phyloP scores from a whole-genome alignment of 2,113 vertebrate species.

The Xenus cinereus region DNA sequence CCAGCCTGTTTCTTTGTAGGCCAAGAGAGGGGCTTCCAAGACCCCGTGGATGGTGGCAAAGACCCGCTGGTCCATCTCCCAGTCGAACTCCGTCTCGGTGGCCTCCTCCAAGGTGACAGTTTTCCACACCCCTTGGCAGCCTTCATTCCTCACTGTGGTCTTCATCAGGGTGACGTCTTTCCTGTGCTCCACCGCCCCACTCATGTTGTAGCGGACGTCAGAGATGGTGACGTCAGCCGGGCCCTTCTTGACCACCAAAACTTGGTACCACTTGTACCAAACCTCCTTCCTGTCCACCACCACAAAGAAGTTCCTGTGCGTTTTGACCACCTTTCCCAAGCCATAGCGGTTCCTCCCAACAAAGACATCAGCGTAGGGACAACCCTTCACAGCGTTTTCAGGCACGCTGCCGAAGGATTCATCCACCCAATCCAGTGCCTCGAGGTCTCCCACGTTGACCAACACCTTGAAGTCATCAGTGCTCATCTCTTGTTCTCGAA shows the following conservation, averaged over 20 bases:
- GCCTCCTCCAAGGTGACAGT: background rate
- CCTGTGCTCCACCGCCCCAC: accelerated
- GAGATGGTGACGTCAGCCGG: background rate
- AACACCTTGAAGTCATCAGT: accelerated
- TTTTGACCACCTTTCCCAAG: background rate
- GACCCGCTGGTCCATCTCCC: background rate
- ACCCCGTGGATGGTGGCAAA: accelerated
- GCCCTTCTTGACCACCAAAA: background rate
- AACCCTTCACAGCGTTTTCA: accelerated
- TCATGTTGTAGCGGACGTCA: accelerated
- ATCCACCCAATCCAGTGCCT: background rate
- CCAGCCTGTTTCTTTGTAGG: background rate
- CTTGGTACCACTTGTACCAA: conserved; percentile 10
- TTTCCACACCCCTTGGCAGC: accelerated
- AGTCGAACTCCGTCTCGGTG: background rate
- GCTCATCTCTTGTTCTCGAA: accelerated
- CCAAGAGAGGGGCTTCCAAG: accelerated
- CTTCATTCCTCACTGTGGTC: background rate
- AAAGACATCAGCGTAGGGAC: accelerated
- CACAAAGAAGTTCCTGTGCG: background rate
- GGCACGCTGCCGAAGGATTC: background rate
- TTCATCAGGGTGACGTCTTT: background rate
- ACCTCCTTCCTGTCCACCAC: background rate
- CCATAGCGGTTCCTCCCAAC: background rate
- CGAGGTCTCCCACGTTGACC: background rate